Percentiles rank a stretch among this genome's conserved stretches.
Evolutionary conservation across 2,113 vertebrate genomes (phyloP).

Genomic region (Paratilapia polleni): DNA sequence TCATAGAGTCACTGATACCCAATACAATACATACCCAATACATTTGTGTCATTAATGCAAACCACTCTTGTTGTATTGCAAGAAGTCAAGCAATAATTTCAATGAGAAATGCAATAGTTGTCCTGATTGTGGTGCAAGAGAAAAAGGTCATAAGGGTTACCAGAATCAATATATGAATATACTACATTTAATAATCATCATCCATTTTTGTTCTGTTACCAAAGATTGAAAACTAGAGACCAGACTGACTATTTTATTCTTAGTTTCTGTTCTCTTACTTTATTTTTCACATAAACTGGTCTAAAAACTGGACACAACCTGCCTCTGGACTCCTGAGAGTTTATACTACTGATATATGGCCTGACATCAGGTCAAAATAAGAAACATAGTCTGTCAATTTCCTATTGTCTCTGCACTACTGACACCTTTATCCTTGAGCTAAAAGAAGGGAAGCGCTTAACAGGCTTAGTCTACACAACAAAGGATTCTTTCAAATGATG

Average conservation of each 20-base stretch:
- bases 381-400: conserved; percentile 36
- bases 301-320: background rate
- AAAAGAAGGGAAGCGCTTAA: conserved; percentile 2
- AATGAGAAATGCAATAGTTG: background rate
- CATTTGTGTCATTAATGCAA: background rate
- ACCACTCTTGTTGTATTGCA: background rate
- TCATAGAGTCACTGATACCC: background rate
- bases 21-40: background rate
- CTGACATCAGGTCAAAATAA: conserved; percentile 53
- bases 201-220: background rate
- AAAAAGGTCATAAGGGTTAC: background rate
- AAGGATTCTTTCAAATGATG: background rate
- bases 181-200: background rate
- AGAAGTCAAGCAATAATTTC: background rate
- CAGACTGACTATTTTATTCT: background rate
- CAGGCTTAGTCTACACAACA: background rate
- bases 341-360: conserved; percentile 36
- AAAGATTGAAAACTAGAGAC: background rate
- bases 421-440: conserved; percentile 15
- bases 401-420: conserved; percentile 3
- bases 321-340: conserved; percentile 20
- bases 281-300: background rate
- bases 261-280: background rate
- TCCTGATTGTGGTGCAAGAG: background rate
- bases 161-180: conserved; percentile 15